phyloP scores from a whole-genome alignment of 2,888 invertebrate genomes.

The Miltochrista miniata region DNA sequence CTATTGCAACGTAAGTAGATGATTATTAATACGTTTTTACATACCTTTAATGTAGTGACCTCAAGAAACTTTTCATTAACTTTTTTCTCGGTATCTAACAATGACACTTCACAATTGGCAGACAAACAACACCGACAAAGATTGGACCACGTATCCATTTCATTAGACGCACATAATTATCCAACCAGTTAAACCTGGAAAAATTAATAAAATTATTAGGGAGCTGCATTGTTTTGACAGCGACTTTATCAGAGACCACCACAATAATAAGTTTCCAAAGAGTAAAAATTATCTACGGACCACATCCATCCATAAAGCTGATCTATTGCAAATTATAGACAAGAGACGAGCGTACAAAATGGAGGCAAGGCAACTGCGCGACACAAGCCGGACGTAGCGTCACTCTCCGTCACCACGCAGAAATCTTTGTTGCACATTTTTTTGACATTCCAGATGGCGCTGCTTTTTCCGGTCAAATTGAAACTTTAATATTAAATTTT shows the following conservation, averaged over 20 bases:
- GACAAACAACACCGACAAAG: conserved; percentile 77
- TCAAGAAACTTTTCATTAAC: conserved; percentile 67
- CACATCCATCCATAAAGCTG: conserved; percentile 80
- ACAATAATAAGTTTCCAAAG: conserved; percentile 66
- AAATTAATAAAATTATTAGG: conserved; percentile 48
- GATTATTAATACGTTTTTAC: conserved; percentile 2
- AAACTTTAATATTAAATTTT: background rate
- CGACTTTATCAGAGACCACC: conserved; percentile 68
- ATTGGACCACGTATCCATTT: conserved; percentile 77
- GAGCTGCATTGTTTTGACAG: conserved; percentile 71
- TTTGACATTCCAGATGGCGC: conserved; percentile 27
- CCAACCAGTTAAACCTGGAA: conserved; percentile 64
- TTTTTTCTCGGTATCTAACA: conserved; percentile 63
- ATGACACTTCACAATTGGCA: conserved; percentile 68
- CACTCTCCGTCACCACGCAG: conserved; percentile 6
- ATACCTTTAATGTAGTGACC: conserved; percentile 71
- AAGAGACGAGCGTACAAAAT: conserved; percentile 73
- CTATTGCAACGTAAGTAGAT: background rate
- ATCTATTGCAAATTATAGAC: conserved; percentile 81
- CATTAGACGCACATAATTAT: conserved; percentile 59
- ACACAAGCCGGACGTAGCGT: conserved; percentile 35
- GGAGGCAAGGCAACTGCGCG: conserved; percentile 58
- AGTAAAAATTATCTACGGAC: conserved; percentile 83
- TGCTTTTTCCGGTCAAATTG: conserved; percentile 14
- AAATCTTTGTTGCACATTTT: background rate